Percentiles rank a stretch among this genome's conserved stretches.
phyloP scores from a whole-genome alignment of 2,113 vertebrate genomes.

The Toxostoma redivivum region DNA sequence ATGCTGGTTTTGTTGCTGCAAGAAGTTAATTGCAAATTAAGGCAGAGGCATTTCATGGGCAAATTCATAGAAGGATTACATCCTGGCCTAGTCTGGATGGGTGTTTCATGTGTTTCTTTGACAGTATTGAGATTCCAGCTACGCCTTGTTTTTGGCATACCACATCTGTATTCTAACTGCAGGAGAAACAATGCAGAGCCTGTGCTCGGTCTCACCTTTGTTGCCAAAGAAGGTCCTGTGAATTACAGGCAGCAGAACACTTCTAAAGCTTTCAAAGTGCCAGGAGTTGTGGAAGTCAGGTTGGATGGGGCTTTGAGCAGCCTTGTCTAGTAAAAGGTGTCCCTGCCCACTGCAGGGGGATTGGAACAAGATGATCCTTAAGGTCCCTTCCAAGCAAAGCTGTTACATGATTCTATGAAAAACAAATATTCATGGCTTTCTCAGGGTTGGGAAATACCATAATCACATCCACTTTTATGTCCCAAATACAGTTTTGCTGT shows the following conservation, averaged over 20 bases:
- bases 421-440: neutral
- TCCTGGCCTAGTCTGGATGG: neutral
- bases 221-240: neutral
- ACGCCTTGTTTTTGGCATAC: neutral
- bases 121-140: neutral
- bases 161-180: neutral
- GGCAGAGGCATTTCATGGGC: neutral
- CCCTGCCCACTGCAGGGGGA: neutral
- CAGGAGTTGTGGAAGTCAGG: neutral
- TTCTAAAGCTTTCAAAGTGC: neutral
- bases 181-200: neutral
- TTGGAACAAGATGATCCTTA: neutral
- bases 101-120: neutral
- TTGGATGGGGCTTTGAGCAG: neutral
- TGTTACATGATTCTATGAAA: neutral
- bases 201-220: neutral
- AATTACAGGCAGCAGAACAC: neutral
- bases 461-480: neutral
- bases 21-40: neutral
- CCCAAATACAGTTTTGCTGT: constrained; percentile 10
- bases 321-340: neutral
- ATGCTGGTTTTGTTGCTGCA: neutral
- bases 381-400: neutral
- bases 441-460: neutral
- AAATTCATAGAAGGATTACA: neutral